A percentile compares a stretch with the other conserved stretches of the same genome.
Conservation (phyloP, 2,888 invertebrate species). For the Merodon equestris region DNA sequence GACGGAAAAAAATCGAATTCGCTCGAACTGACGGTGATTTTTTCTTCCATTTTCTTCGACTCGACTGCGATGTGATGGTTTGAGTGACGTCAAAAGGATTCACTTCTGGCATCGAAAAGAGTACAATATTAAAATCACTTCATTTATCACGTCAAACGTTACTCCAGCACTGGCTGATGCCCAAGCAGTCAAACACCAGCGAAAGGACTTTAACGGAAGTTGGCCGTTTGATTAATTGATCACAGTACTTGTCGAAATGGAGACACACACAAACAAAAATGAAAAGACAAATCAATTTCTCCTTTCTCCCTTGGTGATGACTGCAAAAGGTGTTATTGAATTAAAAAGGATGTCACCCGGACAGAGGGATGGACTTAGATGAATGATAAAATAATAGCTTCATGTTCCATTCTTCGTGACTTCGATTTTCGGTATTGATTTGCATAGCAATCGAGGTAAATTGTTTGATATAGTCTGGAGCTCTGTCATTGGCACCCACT, state of each 20-base stretch:
- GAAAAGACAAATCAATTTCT: too few relatives aligned
- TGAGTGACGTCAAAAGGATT: constrained; percentile 34
- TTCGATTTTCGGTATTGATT: constrained; percentile 45
- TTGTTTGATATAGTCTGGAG: constrained; percentile 4
- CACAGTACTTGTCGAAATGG: constrained; percentile 7
- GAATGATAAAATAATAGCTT: constrained; percentile 46
- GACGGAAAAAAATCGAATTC: constrained; percentile 27
- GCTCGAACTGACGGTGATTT: constrained; percentile 3
- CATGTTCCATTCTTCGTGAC: constrained; percentile 24
- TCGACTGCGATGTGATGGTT: not conserved
- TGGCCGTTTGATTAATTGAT: constrained; percentile 54
- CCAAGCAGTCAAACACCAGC: not conserved
- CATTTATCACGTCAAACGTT: constrained; percentile 50
- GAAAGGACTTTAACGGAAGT: constrained; percentile 26
- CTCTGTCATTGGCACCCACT: constrained; percentile 23
- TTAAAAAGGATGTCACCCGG: constrained; percentile 53
- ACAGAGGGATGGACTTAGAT: constrained; percentile 12
- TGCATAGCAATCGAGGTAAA: constrained; percentile 35
- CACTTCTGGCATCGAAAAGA: constrained; percentile 11
- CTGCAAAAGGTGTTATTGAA: constrained; percentile 49
- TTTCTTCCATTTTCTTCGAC: not conserved
- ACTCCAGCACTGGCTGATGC: not conserved
- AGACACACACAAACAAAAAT: too few relatives aligned
- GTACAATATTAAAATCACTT: constrained; percentile 46
- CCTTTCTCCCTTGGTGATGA: constrained; percentile 17